Evolutionary conservation across 2,888 invertebrate genomes (phyloP).

Genomic region (Osmoderma eremita): DNA sequence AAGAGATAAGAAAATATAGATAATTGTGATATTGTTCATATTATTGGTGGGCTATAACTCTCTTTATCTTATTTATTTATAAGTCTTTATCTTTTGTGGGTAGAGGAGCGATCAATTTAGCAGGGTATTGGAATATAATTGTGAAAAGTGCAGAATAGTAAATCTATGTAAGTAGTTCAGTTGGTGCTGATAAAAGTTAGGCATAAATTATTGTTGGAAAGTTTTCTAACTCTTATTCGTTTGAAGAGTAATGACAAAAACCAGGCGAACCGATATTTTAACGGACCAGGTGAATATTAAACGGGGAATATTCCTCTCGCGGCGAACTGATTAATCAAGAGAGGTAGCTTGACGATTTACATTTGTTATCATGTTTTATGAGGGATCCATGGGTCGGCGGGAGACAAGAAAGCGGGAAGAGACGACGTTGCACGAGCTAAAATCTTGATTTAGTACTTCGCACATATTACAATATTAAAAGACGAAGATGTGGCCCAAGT

Average conservation of each 20-base stretch:
- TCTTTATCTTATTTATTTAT: too few relatives aligned
- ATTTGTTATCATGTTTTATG: constrained; percentile 40
- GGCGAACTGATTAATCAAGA: constrained; percentile 39
- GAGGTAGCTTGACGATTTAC: constrained; percentile 37
- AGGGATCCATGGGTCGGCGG: constrained; percentile 15
- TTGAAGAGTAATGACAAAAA: constrained; percentile 13
- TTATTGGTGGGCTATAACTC: too few relatives aligned
- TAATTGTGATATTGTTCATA: too few relatives aligned
- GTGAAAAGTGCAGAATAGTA: too few relatives aligned
- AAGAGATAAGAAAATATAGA: too few relatives aligned
- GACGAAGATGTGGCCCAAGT: constrained; percentile 22
- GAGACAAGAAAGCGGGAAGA: constrained; percentile 23
- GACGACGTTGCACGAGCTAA: constrained; percentile 16
- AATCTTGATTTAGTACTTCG: constrained; percentile 36
- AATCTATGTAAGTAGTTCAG: too few relatives aligned
- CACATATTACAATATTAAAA: constrained; percentile 35
- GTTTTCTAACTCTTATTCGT: constrained; percentile 4
- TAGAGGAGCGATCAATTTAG: too few relatives aligned
- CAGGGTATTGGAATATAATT: too few relatives aligned
- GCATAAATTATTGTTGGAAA: constrained; percentile 14
- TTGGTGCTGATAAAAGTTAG: too few relatives aligned
- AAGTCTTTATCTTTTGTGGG: too few relatives aligned
- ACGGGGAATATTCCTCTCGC: constrained; percentile 17
- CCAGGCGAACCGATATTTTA: constrained; percentile 24
- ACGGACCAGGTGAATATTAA: constrained; percentile 37